A percentile compares a stretch with the other conserved stretches of the same genome.
Conservation (phyloP, 2,797 vertebrate species). For the Taenioides sp. region DNA sequence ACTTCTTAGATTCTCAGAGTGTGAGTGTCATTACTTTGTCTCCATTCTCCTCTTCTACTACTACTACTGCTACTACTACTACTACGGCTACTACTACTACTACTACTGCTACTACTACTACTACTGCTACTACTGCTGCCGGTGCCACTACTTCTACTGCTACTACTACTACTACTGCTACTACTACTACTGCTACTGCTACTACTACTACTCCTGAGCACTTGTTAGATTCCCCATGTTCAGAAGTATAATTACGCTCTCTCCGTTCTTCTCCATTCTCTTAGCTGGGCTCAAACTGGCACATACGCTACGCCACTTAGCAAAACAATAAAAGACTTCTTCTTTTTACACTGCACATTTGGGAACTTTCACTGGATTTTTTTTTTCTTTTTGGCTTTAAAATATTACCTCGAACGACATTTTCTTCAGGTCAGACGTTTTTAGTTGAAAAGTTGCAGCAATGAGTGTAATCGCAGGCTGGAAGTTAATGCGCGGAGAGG, state of each 20-base stretch:
- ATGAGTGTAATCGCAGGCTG: conserved; percentile 6
- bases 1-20: no score
- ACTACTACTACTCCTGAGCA: no score
- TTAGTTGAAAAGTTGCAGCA: not conserved
- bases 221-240: conserved; percentile 10
- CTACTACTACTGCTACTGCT: no score
- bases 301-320: conserved; percentile 36
- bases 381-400: not conserved
- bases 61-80: no score
- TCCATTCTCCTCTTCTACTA: no score
- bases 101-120: no score
- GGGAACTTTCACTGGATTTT: not conserved
- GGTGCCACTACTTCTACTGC: no score
- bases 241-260: conserved; percentile 21
- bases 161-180: no score
- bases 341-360: no score
- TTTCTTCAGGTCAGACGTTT: conserved; percentile 16
- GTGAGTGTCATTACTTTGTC: no score
- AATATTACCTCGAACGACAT: conserved; percentile 1
- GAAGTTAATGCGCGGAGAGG: conserved; percentile 12
- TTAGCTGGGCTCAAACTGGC: conserved; percentile 36
- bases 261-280: conserved; percentile 18
- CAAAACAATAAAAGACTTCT: conserved; percentile 30
- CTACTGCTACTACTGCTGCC: no score
- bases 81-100: no score